These are phyloP conservation scores for Eupsilia transversa DNA, from an alignment of 2,888 invertebrate genomes.

Conservation along the genomic window DNA sequence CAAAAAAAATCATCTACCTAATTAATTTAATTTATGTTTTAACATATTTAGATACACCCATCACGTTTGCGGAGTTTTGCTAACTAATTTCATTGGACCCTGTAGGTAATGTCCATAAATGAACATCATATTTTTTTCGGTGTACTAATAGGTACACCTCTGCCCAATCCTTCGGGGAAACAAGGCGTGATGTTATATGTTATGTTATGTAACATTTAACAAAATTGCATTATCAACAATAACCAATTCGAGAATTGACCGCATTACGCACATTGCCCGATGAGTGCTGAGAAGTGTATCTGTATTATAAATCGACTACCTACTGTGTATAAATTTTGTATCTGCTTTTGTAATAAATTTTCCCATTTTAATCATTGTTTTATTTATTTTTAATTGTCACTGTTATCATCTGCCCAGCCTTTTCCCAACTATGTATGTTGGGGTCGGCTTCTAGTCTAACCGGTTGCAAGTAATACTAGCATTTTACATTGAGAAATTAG, in stretches of 20 bases:
- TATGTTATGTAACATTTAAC: too few relatives aligned
- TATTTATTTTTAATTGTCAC: not conserved
- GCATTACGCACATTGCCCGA: conserved; percentile 40
- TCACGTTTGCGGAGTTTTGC: too few relatives aligned
- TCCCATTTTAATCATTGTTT: conserved; percentile 75
- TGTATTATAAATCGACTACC: conserved; percentile 59
- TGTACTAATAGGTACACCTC: too few relatives aligned
- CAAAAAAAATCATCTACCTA: too few relatives aligned
- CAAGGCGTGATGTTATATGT: too few relatives aligned
- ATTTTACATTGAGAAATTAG: not conserved
- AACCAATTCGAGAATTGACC: not conserved
- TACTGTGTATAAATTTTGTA: conserved; percentile 81
- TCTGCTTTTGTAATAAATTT: conserved; percentile 89
- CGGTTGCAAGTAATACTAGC: not conserved
- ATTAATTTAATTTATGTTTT: too few relatives aligned
- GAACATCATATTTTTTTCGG: too few relatives aligned
- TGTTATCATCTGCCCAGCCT: not conserved
- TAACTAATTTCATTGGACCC: too few relatives aligned
- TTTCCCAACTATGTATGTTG: not conserved
- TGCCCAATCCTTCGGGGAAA: too few relatives aligned
- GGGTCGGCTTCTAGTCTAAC: not conserved
- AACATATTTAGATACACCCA: too few relatives aligned
- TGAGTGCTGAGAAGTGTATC: conserved; percentile 32
- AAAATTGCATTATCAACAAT: not conserved
- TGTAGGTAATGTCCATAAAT: too few relatives aligned